Conservation (phyloP, 2,113 vertebrate genomes). For the Jaculus jaculus region DNA sequence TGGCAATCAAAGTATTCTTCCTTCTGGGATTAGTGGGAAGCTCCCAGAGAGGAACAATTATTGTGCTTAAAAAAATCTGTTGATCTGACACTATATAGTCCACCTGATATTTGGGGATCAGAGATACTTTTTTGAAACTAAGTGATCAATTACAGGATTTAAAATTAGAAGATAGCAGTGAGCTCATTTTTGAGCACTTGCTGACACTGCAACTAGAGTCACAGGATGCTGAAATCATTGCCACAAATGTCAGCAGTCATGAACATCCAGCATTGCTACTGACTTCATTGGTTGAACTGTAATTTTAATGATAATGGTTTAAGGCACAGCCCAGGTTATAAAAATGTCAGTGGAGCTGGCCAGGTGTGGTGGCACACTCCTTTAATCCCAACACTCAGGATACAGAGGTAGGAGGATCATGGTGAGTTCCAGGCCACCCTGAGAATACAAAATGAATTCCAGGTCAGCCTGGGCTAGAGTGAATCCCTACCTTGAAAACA, state of each 20-base stretch:
- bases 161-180: constrained; percentile 75
- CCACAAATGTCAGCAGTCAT: background rate
- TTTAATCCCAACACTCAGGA: no score
- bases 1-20: constrained; percentile 84
- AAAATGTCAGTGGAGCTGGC: background rate
- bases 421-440: no score
- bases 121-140: constrained; percentile 80
- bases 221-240: constrained; percentile 53
- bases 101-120: constrained; percentile 82
- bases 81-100: constrained; percentile 83
- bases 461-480: no score
- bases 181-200: constrained; percentile 66
- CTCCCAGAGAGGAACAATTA: constrained; percentile 86
- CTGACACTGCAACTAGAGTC: constrained; percentile 50
- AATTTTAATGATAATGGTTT: background rate
- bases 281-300: constrained; percentile 46
- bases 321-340: background rate
- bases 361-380: no score
- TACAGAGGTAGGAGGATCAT: no score
- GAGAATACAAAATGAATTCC: no score
- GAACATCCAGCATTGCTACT: background rate
- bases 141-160: constrained; percentile 81
- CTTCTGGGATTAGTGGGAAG: constrained; percentile 83
- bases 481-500: no score
- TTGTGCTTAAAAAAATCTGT: constrained; percentile 84